Evolutionary conservation across 2,113 vertebrate species (phyloP).

Genomic region (Brachionichthys hirsutus): DNA sequence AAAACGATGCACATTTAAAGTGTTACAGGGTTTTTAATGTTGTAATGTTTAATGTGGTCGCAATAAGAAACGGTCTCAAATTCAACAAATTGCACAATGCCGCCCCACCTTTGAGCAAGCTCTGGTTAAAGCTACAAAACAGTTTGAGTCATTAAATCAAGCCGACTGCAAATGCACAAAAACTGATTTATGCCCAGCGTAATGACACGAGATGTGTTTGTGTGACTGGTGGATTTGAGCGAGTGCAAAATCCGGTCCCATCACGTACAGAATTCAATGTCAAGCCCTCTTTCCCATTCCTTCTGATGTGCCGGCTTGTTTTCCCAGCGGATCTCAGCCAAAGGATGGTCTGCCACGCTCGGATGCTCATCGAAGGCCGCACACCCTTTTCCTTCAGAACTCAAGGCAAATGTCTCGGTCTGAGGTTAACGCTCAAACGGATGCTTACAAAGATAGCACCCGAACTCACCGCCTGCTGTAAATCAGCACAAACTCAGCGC

Average conservation of each 20-base stretch:
- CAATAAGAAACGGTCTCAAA: neutral
- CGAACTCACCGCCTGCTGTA: slow-evolving; percentile 11
- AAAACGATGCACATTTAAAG: neutral
- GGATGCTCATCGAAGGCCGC: slow-evolving; percentile 34
- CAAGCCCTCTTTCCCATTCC: slow-evolving; percentile 41
- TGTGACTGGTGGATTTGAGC: neutral
- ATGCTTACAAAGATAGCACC: slow-evolving; percentile 8
- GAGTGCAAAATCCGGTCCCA: neutral
- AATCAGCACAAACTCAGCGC: slow-evolving; percentile 27
- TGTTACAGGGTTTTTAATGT: neutral
- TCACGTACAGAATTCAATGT: slow-evolving; percentile 35
- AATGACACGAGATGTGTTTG: neutral
- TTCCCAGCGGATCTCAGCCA: slow-evolving; percentile 31
- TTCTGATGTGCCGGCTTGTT: slow-evolving; percentile 4
- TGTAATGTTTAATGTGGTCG: no score
- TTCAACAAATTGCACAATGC: neutral
- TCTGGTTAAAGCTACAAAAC: neutral
- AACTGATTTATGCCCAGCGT: neutral
- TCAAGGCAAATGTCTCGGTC: slow-evolving; percentile 24
- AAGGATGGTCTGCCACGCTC: slow-evolving; percentile 22
- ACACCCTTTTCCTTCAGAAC: slow-evolving; percentile 35
- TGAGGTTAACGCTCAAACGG: slow-evolving; percentile 7
- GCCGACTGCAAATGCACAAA: neutral
- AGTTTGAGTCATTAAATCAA: neutral
- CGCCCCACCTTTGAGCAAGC: neutral